These are phyloP conservation scores for Trachymyrmex cornetzi DNA, from an alignment of 1,140 invertebrate genomes.

Conservation along the genomic window DNA sequence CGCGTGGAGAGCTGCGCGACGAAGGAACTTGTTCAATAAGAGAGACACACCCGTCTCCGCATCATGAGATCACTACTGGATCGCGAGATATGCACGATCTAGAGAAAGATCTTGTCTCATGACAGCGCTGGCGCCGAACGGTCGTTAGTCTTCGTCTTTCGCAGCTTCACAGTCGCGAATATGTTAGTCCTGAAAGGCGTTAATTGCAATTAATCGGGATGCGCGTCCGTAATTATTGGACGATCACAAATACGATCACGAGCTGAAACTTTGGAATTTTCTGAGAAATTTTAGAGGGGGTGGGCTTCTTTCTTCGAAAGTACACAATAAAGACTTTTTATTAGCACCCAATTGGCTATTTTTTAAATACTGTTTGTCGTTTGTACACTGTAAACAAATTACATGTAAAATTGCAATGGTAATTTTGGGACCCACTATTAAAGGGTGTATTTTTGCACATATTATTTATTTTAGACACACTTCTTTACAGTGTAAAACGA, in stretches of 20 bases:
- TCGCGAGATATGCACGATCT: slow-evolving; percentile 58
- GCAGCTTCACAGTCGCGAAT: slow-evolving; percentile 94
- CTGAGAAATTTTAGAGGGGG: neutral
- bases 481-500: neutral
- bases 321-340: neutral
- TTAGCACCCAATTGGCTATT: neutral
- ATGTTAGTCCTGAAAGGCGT: slow-evolving; percentile 91
- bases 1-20: slow-evolving; percentile 34
- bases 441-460: too few relatives aligned
- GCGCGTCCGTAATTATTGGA: neutral
- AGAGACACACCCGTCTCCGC: slow-evolving; percentile 24
- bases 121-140: slow-evolving; percentile 90
- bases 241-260: neutral
- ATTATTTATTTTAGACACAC: too few relatives aligned
- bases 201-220: slow-evolving; percentile 37
- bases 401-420: too few relatives aligned
- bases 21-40: slow-evolving; percentile 70
- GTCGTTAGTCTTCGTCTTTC: slow-evolving; percentile 95
- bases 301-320: neutral
- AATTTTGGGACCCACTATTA: too few relatives aligned
- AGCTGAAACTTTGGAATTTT: neutral
- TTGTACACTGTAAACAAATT: too few relatives aligned
- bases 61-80: slow-evolving; percentile 39
- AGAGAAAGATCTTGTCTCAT: slow-evolving; percentile 79
- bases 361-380: neutral